Evolutionary conservation across 2,888 invertebrate species (phyloP).

Genomic region (Epirrhoe alternata): DNA sequence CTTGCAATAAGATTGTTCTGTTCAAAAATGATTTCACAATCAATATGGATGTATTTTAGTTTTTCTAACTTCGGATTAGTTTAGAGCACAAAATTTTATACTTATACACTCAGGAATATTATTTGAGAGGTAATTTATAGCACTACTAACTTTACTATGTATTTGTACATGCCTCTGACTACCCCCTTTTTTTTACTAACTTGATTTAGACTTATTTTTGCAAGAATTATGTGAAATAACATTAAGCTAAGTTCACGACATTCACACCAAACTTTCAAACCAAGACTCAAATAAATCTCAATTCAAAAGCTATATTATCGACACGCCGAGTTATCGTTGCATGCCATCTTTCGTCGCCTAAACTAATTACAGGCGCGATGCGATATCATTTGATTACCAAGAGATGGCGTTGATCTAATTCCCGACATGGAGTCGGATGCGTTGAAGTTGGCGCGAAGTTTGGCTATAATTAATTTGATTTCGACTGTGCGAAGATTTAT

Average conservation of each 20-base stretch:
- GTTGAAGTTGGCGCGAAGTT: conserved; percentile 63
- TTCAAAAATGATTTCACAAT: too few relatives aligned
- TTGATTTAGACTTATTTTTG: too few relatives aligned
- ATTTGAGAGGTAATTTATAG: too few relatives aligned
- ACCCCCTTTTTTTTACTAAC: too few relatives aligned
- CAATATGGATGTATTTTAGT: too few relatives aligned
- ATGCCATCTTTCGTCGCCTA: conserved; percentile 64
- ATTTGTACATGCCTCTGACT: too few relatives aligned
- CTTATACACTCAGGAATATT: too few relatives aligned
- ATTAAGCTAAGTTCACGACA: too few relatives aligned
- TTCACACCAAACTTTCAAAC: background rate
- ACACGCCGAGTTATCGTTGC: conserved; percentile 54
- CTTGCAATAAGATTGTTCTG: background rate
- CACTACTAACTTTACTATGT: too few relatives aligned
- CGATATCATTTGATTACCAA: conserved; percentile 79
- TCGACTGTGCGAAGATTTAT: conserved; percentile 72
- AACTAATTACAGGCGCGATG: conserved; percentile 73
- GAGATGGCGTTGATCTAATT: conserved; percentile 79
- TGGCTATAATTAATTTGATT: conserved; percentile 74
- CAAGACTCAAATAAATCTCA: conserved; percentile 12
- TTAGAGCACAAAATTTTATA: too few relatives aligned
- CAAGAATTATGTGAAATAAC: too few relatives aligned
- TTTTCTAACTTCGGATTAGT: too few relatives aligned
- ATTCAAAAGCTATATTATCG: conserved; percentile 29
- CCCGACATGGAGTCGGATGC: conserved; percentile 55